A percentile compares a stretch with the other conserved stretches of the same genome.
phyloP scores from a whole-genome alignment of 2,797 vertebrate genomes.

The Halcyon smyrnensis region DNA sequence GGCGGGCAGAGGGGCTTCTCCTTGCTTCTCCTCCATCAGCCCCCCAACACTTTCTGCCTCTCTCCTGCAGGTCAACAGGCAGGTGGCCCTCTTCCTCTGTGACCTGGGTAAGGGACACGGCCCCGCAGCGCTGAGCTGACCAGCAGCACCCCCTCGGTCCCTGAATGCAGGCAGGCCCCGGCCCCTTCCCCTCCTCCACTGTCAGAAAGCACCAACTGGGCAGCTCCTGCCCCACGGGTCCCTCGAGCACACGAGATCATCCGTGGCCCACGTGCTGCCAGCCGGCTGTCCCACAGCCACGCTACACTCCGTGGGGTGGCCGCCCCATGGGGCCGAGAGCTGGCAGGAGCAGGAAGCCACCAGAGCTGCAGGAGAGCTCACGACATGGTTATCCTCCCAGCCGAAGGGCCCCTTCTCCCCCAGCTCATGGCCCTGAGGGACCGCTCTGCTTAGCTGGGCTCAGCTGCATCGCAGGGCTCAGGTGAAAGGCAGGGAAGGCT shows the following conservation, averaged over 20 bases:
- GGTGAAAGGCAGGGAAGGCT: background rate
- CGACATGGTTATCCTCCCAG: background rate
- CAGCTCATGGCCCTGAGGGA: background rate
- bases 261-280: background rate
- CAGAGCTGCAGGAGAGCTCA: background rate
- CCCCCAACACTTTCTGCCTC: background rate
- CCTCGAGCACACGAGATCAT: too few species aligned
- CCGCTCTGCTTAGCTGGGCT: background rate
- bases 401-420: background rate
- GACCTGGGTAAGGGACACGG: constrained; percentile 82
- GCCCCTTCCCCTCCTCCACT: background rate
- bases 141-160: background rate
- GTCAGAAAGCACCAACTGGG: background rate
- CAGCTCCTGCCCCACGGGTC: background rate
- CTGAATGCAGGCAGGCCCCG: background rate
- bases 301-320: rapidly evolving
- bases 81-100: constrained; percentile 87
- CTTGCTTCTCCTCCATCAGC: rapidly evolving
- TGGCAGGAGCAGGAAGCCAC: background rate
- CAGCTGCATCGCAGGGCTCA: background rate
- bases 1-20: rapidly evolving
- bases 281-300: background rate
- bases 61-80: constrained; percentile 86
- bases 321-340: background rate
- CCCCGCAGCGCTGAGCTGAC: background rate